A percentile compares a stretch with the other conserved stretches of the same genome.
phyloP scores from a whole-genome alignment of 2,888 invertebrate genomes.

The Sphinx pinastri region DNA sequence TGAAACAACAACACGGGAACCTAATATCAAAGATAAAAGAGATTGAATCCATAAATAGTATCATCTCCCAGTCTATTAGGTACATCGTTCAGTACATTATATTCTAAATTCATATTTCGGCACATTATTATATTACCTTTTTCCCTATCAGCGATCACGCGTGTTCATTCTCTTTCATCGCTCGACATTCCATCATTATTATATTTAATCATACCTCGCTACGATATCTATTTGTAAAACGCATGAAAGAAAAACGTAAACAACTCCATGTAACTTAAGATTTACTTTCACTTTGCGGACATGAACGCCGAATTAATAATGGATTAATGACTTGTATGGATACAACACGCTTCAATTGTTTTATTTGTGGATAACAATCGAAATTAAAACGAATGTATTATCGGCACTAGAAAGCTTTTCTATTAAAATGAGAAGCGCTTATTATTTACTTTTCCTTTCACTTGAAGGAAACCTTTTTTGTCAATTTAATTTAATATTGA shows the following conservation, averaged over 20 bases:
- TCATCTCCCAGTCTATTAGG: too few relatives aligned
- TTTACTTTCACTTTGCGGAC: background rate
- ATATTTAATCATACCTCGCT: slow-evolving; percentile 5
- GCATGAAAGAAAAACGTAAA: background rate
- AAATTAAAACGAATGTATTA: slow-evolving; percentile 34
- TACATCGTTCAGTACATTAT: background rate
- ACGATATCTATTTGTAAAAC: background rate
- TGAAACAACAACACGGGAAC: too few relatives aligned
- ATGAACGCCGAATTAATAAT: background rate
- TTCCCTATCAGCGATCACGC: background rate
- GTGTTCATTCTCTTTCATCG: background rate
- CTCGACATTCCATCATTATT: background rate
- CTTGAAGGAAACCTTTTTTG: too few relatives aligned
- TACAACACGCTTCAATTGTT: background rate
- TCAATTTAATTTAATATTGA: slow-evolving; percentile 37
- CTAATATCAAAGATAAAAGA: too few relatives aligned
- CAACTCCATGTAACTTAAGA: too few relatives aligned
- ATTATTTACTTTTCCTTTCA: slow-evolving; percentile 36
- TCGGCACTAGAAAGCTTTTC: slow-evolving; percentile 30
- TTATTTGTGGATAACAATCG: slow-evolving; percentile 29
- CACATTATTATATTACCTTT: background rate
- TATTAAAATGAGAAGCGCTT: slow-evolving; percentile 34
- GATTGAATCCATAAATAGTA: too few relatives aligned
- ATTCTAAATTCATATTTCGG: background rate
- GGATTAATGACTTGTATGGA: background rate